A percentile compares a stretch with the other conserved stretches of the same genome.
Conservation (phyloP, 2,888 invertebrate species). For the Syrista parreyssii region DNA sequence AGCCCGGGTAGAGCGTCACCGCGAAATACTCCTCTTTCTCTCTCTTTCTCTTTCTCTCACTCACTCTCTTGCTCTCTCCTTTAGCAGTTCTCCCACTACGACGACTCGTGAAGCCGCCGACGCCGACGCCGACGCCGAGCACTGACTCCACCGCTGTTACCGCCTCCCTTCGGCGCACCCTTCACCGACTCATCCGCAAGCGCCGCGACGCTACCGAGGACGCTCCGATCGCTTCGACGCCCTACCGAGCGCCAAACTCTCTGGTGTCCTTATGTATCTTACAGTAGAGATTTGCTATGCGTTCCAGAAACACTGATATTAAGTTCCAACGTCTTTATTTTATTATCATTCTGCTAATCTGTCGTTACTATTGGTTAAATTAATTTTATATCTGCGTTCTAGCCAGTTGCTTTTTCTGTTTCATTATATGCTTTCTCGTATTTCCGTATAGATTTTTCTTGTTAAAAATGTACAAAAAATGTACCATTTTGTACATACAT, state of each 20-base stretch:
- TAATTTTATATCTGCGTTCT: too few species aligned
- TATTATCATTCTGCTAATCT: too few species aligned
- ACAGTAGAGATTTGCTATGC: neutral
- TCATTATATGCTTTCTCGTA: neutral
- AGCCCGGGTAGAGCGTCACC: constrained; percentile 40
- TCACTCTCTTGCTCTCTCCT: constrained; percentile 13
- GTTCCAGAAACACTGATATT: neutral
- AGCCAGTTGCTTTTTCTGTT: too few species aligned
- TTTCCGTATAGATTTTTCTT: neutral
- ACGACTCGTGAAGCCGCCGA: constrained; percentile 7
- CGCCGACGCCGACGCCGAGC: too few species aligned
- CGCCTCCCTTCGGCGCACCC: too few species aligned
- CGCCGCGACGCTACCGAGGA: constrained; percentile 11
- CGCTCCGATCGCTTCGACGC: constrained; percentile 23
- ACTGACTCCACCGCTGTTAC: too few species aligned
- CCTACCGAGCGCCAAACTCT: constrained; percentile 20
- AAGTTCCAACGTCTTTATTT: too few species aligned
- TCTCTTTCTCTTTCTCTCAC: constrained; percentile 3
- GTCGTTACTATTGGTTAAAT: too few species aligned
- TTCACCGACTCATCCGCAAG: neutral
- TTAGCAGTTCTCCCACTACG: constrained; percentile 3
- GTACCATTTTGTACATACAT: neutral
- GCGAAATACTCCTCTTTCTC: constrained; percentile 19
- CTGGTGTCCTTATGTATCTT: neutral
- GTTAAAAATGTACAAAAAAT: neutral